These are phyloP conservation scores for Andricus curvator DNA, from an alignment of 2,888 invertebrate genomes.

Conservation along the genomic window DNA sequence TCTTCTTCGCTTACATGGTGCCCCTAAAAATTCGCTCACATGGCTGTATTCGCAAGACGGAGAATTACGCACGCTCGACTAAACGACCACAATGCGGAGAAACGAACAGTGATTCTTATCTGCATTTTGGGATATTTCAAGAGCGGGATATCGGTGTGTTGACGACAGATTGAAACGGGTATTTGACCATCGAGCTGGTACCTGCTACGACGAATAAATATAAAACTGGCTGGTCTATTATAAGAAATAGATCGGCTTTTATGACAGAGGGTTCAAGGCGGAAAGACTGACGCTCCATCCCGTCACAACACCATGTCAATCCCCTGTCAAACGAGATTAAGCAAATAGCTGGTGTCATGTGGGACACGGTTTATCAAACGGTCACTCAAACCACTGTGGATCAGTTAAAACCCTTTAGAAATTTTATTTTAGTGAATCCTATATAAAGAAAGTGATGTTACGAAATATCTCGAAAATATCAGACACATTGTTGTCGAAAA, in stretches of 20 bases:
- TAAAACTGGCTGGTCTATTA: conserved; percentile 60
- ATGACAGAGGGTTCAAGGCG: conserved; percentile 45
- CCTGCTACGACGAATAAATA: conserved; percentile 38
- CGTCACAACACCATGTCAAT: conserved; percentile 71
- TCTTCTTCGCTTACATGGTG: conserved; percentile 24
- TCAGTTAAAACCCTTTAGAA: background rate
- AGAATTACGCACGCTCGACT: conserved; percentile 62
- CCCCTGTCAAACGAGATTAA: conserved; percentile 74
- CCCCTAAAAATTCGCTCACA: conserved; percentile 48
- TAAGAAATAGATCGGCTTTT: conserved; percentile 72
- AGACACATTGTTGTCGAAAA: no score
- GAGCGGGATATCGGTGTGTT: conserved; percentile 20
- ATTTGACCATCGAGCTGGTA: conserved; percentile 40
- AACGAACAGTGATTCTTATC: conserved; percentile 61
- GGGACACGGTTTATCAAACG: conserved; percentile 58
- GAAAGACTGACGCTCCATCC: conserved; percentile 58
- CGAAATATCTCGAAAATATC: no score
- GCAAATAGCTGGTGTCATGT: conserved; percentile 59
- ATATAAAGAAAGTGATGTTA: no score
- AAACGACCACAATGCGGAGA: conserved; percentile 61
- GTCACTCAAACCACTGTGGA: conserved; percentile 36
- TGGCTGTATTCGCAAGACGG: conserved; percentile 51
- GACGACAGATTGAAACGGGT: background rate
- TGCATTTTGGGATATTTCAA: conserved; percentile 32
- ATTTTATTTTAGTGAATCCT: background rate